These are phyloP conservation scores for Saturnia japonica DNA, from an alignment of 2,888 invertebrate genomes.

Conservation along the genomic window DNA sequence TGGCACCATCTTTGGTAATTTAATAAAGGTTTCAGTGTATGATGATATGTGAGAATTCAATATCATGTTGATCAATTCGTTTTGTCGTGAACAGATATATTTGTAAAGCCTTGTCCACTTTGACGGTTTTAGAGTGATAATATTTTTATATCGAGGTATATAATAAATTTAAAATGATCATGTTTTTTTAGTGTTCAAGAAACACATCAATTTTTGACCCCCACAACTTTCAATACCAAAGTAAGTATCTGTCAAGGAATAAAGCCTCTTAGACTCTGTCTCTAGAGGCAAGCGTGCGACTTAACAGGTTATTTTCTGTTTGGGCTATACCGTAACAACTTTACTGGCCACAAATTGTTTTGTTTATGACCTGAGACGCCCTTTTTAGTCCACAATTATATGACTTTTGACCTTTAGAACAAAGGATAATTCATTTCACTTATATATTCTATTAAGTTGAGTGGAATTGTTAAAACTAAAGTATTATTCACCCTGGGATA, in stretches of 20 bases:
- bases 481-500: not conserved
- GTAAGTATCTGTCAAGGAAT: conserved; percentile 19
- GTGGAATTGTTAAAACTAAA: not conserved
- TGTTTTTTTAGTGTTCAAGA: not conserved
- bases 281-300: conserved; percentile 25
- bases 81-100: too few relatives aligned
- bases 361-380: conserved; percentile 18
- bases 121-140: not conserved
- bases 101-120: not conserved
- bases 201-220: not conserved
- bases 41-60: too few relatives aligned
- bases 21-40: too few relatives aligned
- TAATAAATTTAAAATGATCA: not conserved
- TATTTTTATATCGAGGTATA: not conserved
- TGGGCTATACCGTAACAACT: conserved; percentile 13
- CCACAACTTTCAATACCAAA: not conserved
- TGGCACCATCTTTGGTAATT: too few relatives aligned
- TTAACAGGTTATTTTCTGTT: conserved; percentile 8
- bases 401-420: not conserved
- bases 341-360: conserved; percentile 20
- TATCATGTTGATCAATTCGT: too few relatives aligned
- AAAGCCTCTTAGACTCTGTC: conserved; percentile 27
- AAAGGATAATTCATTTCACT: not conserved
- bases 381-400: conserved; percentile 12
- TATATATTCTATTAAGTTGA: not conserved